These are phyloP conservation scores for Cyrtorhinus lividipennis DNA, from an alignment of 1,140 invertebrate species.

Conservation along the genomic window DNA sequence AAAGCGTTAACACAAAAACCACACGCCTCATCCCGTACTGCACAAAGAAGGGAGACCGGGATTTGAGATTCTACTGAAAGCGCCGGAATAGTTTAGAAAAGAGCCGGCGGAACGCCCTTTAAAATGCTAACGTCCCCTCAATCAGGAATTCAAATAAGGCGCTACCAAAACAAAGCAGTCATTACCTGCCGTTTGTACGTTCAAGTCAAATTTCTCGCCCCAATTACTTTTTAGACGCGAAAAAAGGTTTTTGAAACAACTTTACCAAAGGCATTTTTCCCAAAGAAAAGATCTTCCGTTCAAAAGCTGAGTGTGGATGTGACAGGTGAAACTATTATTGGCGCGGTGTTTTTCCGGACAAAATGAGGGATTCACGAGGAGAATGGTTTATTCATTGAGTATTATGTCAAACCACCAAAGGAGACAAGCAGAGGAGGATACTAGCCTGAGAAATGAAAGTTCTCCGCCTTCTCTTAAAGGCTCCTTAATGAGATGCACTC, in stretches of 20 bases:
- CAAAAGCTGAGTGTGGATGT: too few relatives aligned
- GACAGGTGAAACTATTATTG: too few relatives aligned
- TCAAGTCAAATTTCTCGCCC: slow-evolving; percentile 5
- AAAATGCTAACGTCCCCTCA: not conserved
- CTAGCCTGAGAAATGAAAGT: not conserved
- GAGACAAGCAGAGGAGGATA: not conserved
- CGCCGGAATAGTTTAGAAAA: not conserved
- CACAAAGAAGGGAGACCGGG: not conserved
- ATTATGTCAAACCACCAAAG: not conserved
- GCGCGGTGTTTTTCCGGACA: too few relatives aligned
- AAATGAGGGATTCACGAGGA: not conserved
- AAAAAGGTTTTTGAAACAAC: slow-evolving; percentile 7
- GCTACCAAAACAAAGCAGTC: slow-evolving; percentile 2
- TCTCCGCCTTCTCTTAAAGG: not conserved
- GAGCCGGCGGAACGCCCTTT: not conserved
- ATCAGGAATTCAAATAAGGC: slow-evolving; percentile 5
- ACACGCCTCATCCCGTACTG: not conserved
- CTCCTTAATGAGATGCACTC: not conserved
- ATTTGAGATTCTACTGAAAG: not conserved
- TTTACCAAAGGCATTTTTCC: too few relatives aligned
- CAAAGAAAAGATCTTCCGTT: too few relatives aligned
- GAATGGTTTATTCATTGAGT: not conserved
- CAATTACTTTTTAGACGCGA: not conserved
- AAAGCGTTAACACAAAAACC: not conserved
- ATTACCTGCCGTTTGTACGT: not conserved